These are phyloP conservation scores for Lichenostomus cassidix DNA, from an alignment of 2,113 vertebrate genomes.

Conservation along the genomic window DNA sequence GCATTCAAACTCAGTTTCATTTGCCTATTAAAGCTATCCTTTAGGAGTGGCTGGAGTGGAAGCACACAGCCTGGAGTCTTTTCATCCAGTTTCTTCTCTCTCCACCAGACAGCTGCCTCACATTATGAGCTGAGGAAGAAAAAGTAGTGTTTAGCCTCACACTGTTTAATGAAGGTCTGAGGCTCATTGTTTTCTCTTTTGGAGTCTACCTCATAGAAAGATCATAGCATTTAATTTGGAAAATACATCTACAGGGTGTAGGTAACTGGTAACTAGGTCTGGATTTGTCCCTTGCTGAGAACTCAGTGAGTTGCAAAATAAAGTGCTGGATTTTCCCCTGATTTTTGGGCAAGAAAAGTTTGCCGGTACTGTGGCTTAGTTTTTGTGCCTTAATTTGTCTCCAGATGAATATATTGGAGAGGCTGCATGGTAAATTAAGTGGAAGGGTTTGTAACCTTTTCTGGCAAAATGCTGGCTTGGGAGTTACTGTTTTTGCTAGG, in stretches of 20 bases:
- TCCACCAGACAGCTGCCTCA: neutral
- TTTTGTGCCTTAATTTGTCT: neutral
- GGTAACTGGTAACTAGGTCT: neutral
- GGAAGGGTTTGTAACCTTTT: neutral
- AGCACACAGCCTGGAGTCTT: neutral
- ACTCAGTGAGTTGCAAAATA: neutral
- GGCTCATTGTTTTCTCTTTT: neutral
- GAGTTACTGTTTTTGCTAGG: neutral
- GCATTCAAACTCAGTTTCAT: neutral
- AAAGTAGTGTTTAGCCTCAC: neutral
- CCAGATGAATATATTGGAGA: neutral
- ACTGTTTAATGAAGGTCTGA: neutral
- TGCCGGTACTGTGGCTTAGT: neutral
- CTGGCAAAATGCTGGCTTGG: neutral
- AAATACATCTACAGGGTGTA: neutral
- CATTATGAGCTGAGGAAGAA: neutral
- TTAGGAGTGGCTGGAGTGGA: neutral
- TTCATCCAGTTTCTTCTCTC: neutral
- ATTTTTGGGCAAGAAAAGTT: neutral
- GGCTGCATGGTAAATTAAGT: neutral
- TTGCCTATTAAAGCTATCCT: neutral
- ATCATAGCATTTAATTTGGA: neutral
- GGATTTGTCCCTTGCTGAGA: neutral
- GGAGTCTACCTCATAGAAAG: neutral
- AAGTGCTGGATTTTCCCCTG: neutral